A percentile compares a stretch with the other conserved stretches of the same genome.
phyloP scores from a whole-genome alignment of 92 coral and sea anemone genomes.

The Actinernus sp. region DNA sequence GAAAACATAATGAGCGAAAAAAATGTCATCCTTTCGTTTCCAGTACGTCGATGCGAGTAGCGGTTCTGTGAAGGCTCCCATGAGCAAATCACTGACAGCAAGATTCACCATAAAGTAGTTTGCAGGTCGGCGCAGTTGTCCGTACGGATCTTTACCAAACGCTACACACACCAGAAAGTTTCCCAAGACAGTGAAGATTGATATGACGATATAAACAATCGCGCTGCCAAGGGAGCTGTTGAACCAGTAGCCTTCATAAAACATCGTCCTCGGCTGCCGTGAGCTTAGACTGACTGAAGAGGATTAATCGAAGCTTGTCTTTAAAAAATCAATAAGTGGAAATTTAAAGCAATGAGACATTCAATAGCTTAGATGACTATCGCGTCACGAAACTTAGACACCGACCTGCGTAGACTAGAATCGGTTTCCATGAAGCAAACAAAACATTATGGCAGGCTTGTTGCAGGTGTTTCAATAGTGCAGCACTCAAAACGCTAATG shows the following conservation, averaged over 20 bases:
- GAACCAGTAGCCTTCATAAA: slow-evolving; percentile 81
- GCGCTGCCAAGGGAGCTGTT: slow-evolving; percentile 40
- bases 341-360: too few relatives aligned
- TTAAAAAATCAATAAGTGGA: too few relatives aligned
- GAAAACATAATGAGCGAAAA: slow-evolving; percentile 69
- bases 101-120: slow-evolving; percentile 68
- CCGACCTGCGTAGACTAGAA: too few relatives aligned
- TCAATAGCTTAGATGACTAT: too few relatives aligned
- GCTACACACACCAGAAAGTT: slow-evolving; percentile 64
- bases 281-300: too few relatives aligned
- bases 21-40: slow-evolving; percentile 41
- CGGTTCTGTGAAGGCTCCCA: slow-evolving; percentile 78
- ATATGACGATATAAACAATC: slow-evolving; percentile 34
- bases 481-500: too few relatives aligned
- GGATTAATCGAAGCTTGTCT: too few relatives aligned
- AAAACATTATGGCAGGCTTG: too few relatives aligned
- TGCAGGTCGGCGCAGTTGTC: slow-evolving; percentile 52
- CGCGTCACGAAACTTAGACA: too few relatives aligned
- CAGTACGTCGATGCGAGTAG: slow-evolving; percentile 67
- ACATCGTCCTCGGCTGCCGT: too few relatives aligned
- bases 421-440: too few relatives aligned
- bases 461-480: too few relatives aligned
- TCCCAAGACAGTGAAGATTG: slow-evolving; percentile 57
- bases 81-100: slow-evolving; percentile 72
- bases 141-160: slow-evolving; percentile 68